Base-by-base conservation (phyloP, 2,888 invertebrate genomes). In the Nasonovia ribisnigri region DNA sequence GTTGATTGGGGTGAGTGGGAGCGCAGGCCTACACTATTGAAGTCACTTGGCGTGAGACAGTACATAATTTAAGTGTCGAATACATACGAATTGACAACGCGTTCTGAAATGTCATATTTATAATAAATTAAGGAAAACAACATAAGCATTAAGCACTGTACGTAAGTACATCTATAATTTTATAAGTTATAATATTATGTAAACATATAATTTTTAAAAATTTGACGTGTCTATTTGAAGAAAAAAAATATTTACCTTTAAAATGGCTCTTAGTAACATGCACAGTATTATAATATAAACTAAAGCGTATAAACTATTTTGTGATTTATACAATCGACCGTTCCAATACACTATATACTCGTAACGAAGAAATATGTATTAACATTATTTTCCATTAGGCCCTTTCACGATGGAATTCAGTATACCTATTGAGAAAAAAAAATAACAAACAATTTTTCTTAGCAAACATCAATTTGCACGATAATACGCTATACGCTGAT, bases 311-410 rank as follows among this genome's bases (percentile, higher is more conserved):
- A 84, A 43, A 84, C 1, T 84, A 43, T 29, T 84, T 84, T 54
- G 42, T 91, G 77, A 91, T 84, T 91, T 84, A 91, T 91, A 84
- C 48, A 43, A 84, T 84, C 43, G 29, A 84, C 29, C 54, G 42
- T 84, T 91, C 29, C 54, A 36, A 84, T 84, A 84, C 54, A 51
- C 77, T 26, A 48, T 16, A n/a, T n/a, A n/a, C 46, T 51, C 51
- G 42, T 84, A 51, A 54, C 29, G 29, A 16, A 84, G 42, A 91
- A 20, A 91, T 54, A 91, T 84, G 29, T 91, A 54, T 51, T 54
- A 29, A 91, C 91, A 91, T 91, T 91, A 91, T 54, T 54, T 84
- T 43, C 91, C 84, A 84, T 84, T 84, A 91, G 54, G 43, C 43
- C 6, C 20, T 51, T 42, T 84, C 24, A 20, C 42, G 4, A 1